phyloP scores from a whole-genome alignment of 2,797 vertebrate genomes.

The Amblyraja radiata region DNA sequence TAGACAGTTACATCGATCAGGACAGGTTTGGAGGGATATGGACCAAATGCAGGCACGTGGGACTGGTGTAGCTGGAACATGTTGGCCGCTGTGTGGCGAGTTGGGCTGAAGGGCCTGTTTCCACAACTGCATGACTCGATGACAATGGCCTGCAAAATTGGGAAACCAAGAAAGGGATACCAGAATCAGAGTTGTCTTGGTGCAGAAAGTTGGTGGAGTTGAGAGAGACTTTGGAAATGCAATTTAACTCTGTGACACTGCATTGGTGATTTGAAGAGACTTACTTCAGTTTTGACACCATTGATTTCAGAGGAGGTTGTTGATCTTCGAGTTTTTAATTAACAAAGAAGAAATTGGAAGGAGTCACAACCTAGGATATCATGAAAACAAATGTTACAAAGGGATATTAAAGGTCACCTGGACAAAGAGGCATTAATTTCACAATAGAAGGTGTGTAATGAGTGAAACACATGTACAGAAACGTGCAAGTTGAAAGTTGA shows the following conservation, averaged over 20 bases:
- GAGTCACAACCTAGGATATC: not conserved
- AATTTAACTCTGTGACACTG: too few relatives aligned
- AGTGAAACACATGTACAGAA: not conserved
- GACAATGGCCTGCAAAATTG: not conserved
- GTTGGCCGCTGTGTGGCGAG: too few relatives aligned
- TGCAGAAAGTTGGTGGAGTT: not conserved
- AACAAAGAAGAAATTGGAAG: not conserved
- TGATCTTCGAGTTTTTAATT: not conserved
- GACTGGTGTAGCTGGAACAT: too few relatives aligned
- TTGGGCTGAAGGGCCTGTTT: too few relatives aligned
- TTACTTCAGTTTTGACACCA: not conserved
- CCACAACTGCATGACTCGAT: too few relatives aligned
- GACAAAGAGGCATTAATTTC: not conserved
- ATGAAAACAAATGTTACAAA: not conserved
- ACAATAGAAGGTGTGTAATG: not conserved
- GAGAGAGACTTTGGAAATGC: not conserved
- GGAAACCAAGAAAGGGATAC: not conserved
- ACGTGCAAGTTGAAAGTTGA: not conserved
- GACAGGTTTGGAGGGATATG: too few relatives aligned
- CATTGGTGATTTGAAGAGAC: not conserved
- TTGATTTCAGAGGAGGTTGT: not conserved
- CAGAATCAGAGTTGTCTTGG: not conserved
- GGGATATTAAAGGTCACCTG: not conserved
- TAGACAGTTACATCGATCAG: too few relatives aligned
- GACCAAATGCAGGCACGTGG: too few relatives aligned